Conservation (phyloP, 2,797 vertebrate species). For the Tachyglossus aculeatus region DNA sequence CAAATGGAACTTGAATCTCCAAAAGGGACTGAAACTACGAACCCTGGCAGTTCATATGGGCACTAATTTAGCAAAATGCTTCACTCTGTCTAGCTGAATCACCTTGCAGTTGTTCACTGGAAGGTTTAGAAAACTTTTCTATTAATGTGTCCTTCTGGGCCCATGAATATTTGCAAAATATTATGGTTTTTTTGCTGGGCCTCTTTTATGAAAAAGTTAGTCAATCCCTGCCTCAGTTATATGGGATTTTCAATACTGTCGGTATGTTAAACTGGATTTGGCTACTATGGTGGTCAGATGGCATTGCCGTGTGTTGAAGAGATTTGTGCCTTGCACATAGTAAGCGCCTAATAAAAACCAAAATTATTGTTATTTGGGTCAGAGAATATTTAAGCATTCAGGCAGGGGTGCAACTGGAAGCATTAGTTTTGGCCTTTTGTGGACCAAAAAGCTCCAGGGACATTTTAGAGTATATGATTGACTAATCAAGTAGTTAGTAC, state of each 20-base stretch:
- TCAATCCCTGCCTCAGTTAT: slow-evolving; percentile 52
- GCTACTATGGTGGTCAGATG: slow-evolving; percentile 50
- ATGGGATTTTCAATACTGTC: slow-evolving; percentile 36
- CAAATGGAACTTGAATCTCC: slow-evolving; percentile 12
- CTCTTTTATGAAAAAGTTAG: slow-evolving; percentile 24
- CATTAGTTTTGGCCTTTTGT: too few relatives aligned
- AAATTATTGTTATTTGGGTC: too few relatives aligned
- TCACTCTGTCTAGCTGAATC: background rate
- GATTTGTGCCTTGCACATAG: too few relatives aligned
- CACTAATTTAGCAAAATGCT: background rate
- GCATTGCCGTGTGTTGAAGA: too few relatives aligned
- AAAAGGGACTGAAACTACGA: background rate
- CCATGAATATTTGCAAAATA: slow-evolving; percentile 57
- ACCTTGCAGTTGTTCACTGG: slow-evolving; percentile 3
- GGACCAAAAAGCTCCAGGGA: too few relatives aligned
- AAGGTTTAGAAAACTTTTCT: slow-evolving; percentile 18
- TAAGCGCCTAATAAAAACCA: too few relatives aligned
- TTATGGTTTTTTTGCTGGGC: slow-evolving; percentile 38
- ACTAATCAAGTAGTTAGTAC: too few relatives aligned
- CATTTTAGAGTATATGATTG: too few relatives aligned
- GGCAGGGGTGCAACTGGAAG: too few relatives aligned
- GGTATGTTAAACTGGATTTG: too few relatives aligned
- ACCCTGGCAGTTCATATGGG: slow-evolving; percentile 7
- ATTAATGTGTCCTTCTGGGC: slow-evolving; percentile 48
- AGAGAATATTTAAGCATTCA: too few relatives aligned